Conservation (phyloP, 2,888 invertebrate genomes). For the Tetropium fuscum region DNA sequence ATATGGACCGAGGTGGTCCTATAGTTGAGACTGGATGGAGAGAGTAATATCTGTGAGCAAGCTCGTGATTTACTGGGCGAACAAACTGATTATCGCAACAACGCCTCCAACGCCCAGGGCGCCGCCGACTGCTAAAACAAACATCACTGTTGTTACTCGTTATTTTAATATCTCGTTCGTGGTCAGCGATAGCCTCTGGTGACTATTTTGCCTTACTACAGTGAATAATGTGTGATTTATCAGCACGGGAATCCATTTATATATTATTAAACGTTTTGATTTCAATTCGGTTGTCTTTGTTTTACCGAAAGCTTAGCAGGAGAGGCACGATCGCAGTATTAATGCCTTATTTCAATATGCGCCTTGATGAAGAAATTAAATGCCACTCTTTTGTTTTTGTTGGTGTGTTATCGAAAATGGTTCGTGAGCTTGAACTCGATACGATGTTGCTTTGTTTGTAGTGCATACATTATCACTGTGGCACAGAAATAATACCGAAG, state of each 20-base stretch:
- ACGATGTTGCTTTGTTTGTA: not conserved
- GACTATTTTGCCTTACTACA: constrained; percentile 52
- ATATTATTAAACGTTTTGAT: constrained; percentile 60
- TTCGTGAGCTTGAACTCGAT: constrained; percentile 38
- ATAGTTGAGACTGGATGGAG: constrained; percentile 18
- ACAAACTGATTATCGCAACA: constrained; percentile 64
- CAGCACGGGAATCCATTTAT: constrained; percentile 60
- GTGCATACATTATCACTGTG: too few relatives aligned
- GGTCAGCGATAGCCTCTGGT: constrained; percentile 56
- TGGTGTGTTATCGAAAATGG: constrained; percentile 45
- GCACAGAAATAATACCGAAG: too few relatives aligned
- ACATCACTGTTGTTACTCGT: constrained; percentile 66
- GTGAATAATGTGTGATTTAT: constrained; percentile 62
- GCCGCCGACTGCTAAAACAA: constrained; percentile 65
- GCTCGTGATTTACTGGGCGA: constrained; percentile 62
- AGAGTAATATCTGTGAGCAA: constrained; percentile 28
- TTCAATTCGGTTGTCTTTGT: constrained; percentile 50
- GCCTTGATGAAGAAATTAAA: constrained; percentile 52
- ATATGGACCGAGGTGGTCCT: constrained; percentile 14
- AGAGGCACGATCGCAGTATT: constrained; percentile 41
- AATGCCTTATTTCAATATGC: constrained; percentile 43
- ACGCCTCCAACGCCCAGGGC: constrained; percentile 64
- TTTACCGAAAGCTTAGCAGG: constrained; percentile 34
- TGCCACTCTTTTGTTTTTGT: constrained; percentile 32
- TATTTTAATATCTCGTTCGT: constrained; percentile 64